Evolutionary conservation across 2,888 invertebrate species (phyloP).

Genomic region (Campoplex capitator): DNA sequence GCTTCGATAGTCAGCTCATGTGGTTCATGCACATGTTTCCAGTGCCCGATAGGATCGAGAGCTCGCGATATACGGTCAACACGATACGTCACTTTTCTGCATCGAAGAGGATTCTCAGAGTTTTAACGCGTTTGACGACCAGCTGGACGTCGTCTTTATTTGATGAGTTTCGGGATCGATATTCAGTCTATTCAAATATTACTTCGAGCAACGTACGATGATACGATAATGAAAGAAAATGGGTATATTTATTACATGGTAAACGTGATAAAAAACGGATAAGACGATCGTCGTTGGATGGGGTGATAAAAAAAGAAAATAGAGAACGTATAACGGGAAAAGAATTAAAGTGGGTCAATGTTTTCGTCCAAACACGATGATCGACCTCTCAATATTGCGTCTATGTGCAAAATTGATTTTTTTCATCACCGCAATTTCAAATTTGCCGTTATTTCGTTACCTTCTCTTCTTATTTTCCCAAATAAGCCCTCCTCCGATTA

Average conservation of each 20-base stretch:
- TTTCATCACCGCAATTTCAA: constrained; percentile 24
- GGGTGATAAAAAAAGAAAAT: constrained; percentile 10
- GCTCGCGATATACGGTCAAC: not conserved
- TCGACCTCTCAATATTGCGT: not conserved
- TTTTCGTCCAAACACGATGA: constrained; percentile 19
- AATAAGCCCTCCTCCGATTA: not conserved
- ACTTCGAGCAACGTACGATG: too few species aligned
- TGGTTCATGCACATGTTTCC: not conserved
- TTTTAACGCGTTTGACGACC: constrained; percentile 7
- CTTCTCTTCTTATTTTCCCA: constrained; percentile 1
- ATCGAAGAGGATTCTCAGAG: not conserved
- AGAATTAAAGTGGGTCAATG: constrained; percentile 51
- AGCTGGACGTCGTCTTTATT: not conserved
- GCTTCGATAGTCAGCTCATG: not conserved
- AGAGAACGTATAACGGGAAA: not conserved
- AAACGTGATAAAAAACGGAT: not conserved
- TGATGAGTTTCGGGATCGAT: not conserved
- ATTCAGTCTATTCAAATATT: not conserved
- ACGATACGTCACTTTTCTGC: not conserved
- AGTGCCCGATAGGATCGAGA: not conserved
- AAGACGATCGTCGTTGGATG: not conserved
- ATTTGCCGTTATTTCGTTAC: constrained; percentile 13
- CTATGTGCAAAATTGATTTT: constrained; percentile 17
- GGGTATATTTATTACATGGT: not conserved
- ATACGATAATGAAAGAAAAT: not conserved